Base-by-base conservation (phyloP, 2,113 vertebrate species). In the Gymnogyps californianus region DNA sequence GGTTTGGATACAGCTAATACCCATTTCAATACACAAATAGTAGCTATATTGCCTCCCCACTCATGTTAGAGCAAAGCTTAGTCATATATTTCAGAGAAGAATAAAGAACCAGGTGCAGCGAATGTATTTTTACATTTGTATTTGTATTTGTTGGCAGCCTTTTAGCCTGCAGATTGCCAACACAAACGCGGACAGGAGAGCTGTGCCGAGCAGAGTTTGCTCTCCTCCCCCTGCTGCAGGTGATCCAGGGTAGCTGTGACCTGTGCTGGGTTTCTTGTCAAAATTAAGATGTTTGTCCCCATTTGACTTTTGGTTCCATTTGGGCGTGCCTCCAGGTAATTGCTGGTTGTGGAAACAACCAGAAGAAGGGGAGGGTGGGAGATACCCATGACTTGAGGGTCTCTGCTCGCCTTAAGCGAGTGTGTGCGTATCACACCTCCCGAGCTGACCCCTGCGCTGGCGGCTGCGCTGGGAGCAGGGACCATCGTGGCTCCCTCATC, bases 91-190 rank as follows among this genome's bases (percentile, higher is more conserved):
- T 92, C 67, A 78, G 79, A 87, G 64, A 58, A 62, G 4, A 82
- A 89, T 86, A 78, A 90, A 92, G 83, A 93, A 78, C 86, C 86
- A 95, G 94, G 92, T 95, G 94, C 72, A 95, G 38, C 0, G 0
- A 89, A 92, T 55, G 31, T 92, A 72, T 92, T 96, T 96, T 96
- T 78, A 67, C 51, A 28, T 87, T 95, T 96, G 52, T 58, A 31
- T 90, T 94, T 94, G 85, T 81, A 36, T 92, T 83, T 75, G 24
- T 90, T 93, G 72, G 61, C 86, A 87, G 57, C 47, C 40, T 75
- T 64, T 66, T 82, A 57, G 77, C 52, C 66, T 81, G 59, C 66
- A 47, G 67, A 32, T 69, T 93, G 74, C 89, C 87, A 94, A 71
- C 75, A 64, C 12, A 36, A 69, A 92, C 3, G 22, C 0, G 11